Base-by-base conservation (phyloP, 2,888 invertebrate genomes). In the Cactoblastis cactorum region DNA sequence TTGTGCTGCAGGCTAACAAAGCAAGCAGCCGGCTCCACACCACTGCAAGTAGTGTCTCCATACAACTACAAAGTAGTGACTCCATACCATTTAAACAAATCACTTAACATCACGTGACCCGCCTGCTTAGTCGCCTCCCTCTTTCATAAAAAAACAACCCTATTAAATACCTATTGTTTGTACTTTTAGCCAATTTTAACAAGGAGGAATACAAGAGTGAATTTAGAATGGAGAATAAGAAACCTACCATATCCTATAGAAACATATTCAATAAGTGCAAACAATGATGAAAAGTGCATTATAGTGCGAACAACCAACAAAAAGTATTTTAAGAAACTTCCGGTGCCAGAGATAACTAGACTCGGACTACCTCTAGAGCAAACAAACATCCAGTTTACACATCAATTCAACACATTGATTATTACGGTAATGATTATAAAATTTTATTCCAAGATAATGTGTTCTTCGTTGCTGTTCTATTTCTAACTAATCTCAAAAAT, bases 141-240 rank as follows among this genome's bases (percentile, higher is more conserved):
- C n/a, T n/a, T n/a, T n/a, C n/a, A n/a, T n/a, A n/a, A n/a, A n/a
- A n/a, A n/a, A n/a, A n/a, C n/a, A n/a, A n/a, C n/a, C n/a, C n/a
- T n/a, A n/a, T n/a, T n/a, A n/a, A n/a, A n/a, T n/a, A n/a, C n/a
- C n/a, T n/a, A n/a, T n/a, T n/a, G n/a, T n/a, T n/a, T n/a, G n/a
- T n/a, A n/a, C n/a, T 90, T 90, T 47, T 77, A 95, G 92, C 96
- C 96, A 3, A 80, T 92, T 57, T 70, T 95, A 11, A 90, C 92
- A 14, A 92, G 94, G 71, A 90, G 95, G 57, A 92, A 94, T 45
- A 96, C 96, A 8, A 94, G 93, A 83, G 90, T 91, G 14, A 92
- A 92, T 65, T 83, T 96, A 46, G 96, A 96, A 81, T 96, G 96
- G 96, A 90, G 96, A 59, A 95, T 96, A 59, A 90, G 95, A 56